These are phyloP conservation scores for Papilio gigon DNA, from an alignment of 2,888 invertebrate genomes.

Conservation along the genomic window DNA sequence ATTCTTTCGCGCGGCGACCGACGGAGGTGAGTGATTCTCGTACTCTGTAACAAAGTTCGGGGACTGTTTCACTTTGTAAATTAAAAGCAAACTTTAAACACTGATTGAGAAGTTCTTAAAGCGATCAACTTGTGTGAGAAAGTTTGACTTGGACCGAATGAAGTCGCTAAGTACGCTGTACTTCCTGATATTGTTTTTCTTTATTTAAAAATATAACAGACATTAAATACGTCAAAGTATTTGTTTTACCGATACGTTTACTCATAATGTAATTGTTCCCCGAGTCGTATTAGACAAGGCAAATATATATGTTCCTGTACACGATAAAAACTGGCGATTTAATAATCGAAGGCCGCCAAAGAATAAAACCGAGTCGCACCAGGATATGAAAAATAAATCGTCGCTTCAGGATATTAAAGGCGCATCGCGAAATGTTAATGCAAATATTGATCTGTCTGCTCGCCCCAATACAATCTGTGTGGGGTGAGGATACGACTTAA, in stretches of 20 bases:
- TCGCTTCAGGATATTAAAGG: slow-evolving; percentile 23
- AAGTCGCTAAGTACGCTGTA: slow-evolving; percentile 11
- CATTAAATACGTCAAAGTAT: too few relatives aligned
- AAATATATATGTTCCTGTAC: slow-evolving; percentile 6
- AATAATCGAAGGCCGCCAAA: background rate
- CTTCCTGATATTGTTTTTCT: background rate
- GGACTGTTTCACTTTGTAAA: slow-evolving; percentile 49
- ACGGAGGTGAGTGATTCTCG: slow-evolving; percentile 2
- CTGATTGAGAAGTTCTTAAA: slow-evolving; percentile 43
- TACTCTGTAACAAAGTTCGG: slow-evolving; percentile 42
- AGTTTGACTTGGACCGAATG: background rate
- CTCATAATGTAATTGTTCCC: too few relatives aligned
- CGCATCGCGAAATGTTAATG: slow-evolving; percentile 18
- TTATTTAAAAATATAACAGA: background rate
- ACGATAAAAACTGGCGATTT: background rate
- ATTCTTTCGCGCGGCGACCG: background rate
- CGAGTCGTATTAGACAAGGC: background rate
- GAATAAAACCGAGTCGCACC: background rate
- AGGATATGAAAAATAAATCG: slow-evolving; percentile 28
- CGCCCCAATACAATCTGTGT: slow-evolving; percentile 19
- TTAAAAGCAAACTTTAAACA: slow-evolving; percentile 46
- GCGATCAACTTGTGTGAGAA: slow-evolving; percentile 19
- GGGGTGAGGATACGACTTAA: slow-evolving; percentile 1
- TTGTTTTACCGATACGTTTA: too few relatives aligned
- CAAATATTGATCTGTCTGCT: slow-evolving; percentile 27